phyloP scores from a whole-genome alignment of 92 coral and sea anemone species.

The Paragorgia papillata region DNA sequence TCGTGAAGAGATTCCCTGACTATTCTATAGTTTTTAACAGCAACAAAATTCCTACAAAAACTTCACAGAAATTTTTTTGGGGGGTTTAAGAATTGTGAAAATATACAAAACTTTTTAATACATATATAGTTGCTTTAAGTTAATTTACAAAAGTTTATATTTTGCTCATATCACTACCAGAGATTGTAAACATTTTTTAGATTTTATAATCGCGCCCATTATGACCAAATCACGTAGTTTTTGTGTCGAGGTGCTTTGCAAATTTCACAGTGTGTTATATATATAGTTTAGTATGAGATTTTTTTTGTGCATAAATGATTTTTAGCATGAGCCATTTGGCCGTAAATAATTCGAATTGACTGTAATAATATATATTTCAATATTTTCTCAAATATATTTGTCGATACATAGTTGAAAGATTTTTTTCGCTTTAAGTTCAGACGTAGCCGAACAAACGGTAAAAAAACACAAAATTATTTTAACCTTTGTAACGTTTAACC shows the following conservation, averaged over 20 bases:
- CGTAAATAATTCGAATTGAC: background rate
- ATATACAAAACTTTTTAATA: slow-evolving; percentile 2
- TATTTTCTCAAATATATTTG: slow-evolving; percentile 29
- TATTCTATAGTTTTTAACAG: background rate
- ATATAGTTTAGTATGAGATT: slow-evolving; percentile 24
- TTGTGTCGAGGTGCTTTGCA: slow-evolving; percentile 14
- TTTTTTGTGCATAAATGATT: slow-evolving; percentile 36
- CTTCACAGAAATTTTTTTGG: background rate
- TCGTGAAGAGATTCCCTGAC: too few relatives aligned
- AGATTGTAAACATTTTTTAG: slow-evolving; percentile 35
- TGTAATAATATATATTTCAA: slow-evolving; percentile 24
- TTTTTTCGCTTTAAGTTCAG: background rate
- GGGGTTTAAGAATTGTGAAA: background rate
- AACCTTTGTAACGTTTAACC: background rate
- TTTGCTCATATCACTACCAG: slow-evolving; percentile 4
- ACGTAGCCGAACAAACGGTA: background rate
- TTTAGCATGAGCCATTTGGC: slow-evolving; percentile 22
- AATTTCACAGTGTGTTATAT: slow-evolving; percentile 39
- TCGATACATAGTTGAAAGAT: slow-evolving; percentile 9
- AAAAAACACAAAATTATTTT: background rate
- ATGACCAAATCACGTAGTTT: background rate
- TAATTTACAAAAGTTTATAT: slow-evolving; percentile 21
- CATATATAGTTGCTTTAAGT: slow-evolving; percentile 18
- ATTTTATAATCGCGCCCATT: slow-evolving; percentile 22
- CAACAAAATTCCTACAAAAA: background rate